These are phyloP conservation scores for Chionoecetes opilio DNA, from an alignment of 1,140 invertebrate genomes.

Conservation along the genomic window DNA sequence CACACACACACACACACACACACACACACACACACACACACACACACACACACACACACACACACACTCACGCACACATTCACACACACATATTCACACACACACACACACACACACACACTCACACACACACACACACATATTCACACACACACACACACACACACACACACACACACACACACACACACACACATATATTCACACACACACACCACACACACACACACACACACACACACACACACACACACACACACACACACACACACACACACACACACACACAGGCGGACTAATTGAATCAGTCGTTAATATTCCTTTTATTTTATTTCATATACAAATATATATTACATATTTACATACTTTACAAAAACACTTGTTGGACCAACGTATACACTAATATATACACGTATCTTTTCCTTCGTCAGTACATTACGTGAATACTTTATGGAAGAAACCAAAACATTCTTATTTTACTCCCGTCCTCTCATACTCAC, in stretches of 20 bases:
- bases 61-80: too few relatives aligned
- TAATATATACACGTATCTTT: background rate
- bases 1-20: background rate
- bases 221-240: background rate
- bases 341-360: conserved; percentile 24
- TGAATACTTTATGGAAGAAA: background rate
- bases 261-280: conserved; percentile 10
- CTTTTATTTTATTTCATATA: conserved; percentile 32
- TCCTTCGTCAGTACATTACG: too few relatives aligned
- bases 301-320: too few relatives aligned
- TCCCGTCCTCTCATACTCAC: background rate
- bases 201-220: background rate
- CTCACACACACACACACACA: background rate
- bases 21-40: background rate
- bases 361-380: conserved; percentile 9
- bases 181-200: background rate
- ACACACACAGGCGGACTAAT: background rate
- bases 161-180: background rate
- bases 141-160: background rate
- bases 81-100: too few relatives aligned
- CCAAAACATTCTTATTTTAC: background rate
- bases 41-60: background rate
- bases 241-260: conserved; percentile 5
- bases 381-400: background rate
- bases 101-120: background rate